Evolutionary conservation across 2,113 vertebrate species (phyloP), one percentile per base, ranked within the genome.

Genomic region (Plecturocebus donacophilus): DNA sequence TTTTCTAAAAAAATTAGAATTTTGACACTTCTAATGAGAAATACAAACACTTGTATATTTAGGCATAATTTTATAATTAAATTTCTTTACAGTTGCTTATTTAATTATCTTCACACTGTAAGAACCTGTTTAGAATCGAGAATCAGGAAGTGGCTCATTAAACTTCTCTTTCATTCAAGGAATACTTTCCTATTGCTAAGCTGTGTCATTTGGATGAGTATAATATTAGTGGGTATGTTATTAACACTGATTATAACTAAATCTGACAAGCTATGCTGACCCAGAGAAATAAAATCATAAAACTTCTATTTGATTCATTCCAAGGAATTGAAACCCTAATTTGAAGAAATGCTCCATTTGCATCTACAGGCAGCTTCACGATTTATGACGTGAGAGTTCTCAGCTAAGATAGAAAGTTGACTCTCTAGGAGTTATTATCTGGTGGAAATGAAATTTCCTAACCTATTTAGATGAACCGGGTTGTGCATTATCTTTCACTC

Each of bases 391-490:
- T 10, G 89, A 90, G 92, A 95, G 58, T 87, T 97, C 96, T 81
- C 90, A 92, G 70, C 87, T 84, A 38, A 77, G 84, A 90, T n/a
- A 91, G 87, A 96, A 92, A 95, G 76, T 56, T 90, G 90, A 84
- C 96, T 95, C 95, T 96, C 70, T 80, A 76, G 64, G 97, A 95
- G 96, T 96, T 92, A 97, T 97, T 90, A 96, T 83, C 87, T 27
- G 54, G 95, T 88, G 92, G 95, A 94, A 98, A 97, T 96, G 97
- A 94, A 96, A 97, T 97, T 97, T 97, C 83, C 96, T 83, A 97
- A 95, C 90, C 90, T 96, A 94, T 97, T 96, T 96, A 91, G 94
- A 92, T 68, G 92, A 92, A 92, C 47, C 32, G 84, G 76, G 92
- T 61, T 76, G 11, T 6, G 20, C 80, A 84, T 73, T 97, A 95